Evolutionary conservation across 2,888 invertebrate genomes (phyloP).

Genomic region (Leptothorax acervorum): DNA sequence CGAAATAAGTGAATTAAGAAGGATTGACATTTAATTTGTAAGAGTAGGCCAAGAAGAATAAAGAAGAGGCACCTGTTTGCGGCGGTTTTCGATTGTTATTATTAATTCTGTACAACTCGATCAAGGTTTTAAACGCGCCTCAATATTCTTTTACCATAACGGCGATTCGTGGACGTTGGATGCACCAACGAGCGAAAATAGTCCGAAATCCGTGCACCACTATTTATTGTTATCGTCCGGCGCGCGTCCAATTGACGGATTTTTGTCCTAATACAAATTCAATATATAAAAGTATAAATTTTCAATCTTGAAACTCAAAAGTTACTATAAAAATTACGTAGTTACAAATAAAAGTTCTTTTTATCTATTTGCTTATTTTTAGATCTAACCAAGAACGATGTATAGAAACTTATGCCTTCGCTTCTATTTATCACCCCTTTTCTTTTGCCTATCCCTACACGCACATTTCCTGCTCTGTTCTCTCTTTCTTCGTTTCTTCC

Average conservation of each 20-base stretch:
- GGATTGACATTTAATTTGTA: constrained; percentile 9
- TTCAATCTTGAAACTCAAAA: background rate
- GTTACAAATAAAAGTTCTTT: background rate
- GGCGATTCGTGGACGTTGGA: too few relatives aligned
- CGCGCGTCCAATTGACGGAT: background rate
- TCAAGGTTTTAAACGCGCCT: background rate
- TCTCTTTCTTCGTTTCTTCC: background rate
- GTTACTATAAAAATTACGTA: too few relatives aligned
- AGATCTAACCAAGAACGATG: background rate
- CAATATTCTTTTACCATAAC: background rate
- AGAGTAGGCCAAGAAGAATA: background rate
- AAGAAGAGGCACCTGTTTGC: background rate
- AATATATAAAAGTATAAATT: background rate
- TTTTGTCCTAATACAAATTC: background rate
- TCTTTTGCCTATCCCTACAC: background rate
- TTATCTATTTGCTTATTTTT: background rate
- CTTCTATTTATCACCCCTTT: constrained; percentile 10
- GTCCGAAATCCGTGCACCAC: background rate
- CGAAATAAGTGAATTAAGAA: constrained; percentile 23
- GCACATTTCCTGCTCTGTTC: background rate
- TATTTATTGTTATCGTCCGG: background rate
- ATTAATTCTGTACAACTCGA: background rate
- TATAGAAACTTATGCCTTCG: background rate
- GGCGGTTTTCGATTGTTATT: background rate
- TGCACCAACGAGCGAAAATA: background rate